Percentiles rank a stretch among this genome's conserved stretches.
phyloP scores from a whole-genome alignment of 2,888 invertebrate genomes.

The Hymenopus coronatus region DNA sequence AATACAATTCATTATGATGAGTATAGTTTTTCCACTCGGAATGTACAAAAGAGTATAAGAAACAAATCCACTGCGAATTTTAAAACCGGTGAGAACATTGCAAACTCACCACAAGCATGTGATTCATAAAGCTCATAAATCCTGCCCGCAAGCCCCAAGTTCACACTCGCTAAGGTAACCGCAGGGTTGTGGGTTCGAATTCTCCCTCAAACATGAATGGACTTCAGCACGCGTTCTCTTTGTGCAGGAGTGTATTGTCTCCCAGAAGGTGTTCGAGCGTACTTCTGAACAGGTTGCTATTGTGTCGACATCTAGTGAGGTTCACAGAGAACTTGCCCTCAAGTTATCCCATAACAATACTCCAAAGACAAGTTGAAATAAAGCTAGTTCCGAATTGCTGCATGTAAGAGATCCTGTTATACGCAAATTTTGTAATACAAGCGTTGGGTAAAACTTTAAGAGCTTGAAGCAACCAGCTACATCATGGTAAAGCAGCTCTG shows the following conservation, averaged over 20 bases:
- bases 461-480: no score
- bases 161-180: neutral
- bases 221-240: neutral
- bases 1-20: no score
- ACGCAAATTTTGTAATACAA: no score
- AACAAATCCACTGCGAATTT: neutral
- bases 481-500: no score
- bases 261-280: neutral
- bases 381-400: no score
- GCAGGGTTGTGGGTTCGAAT: neutral
- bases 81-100: neutral
- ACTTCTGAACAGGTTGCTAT: neutral
- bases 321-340: neutral
- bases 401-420: no score
- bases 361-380: no score
- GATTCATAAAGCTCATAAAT: neutral
- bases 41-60: no score
- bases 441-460: no score
- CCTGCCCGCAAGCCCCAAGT: neutral
- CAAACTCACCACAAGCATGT: neutral
- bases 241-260: neutral
- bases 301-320: neutral
- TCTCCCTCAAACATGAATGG: neutral
- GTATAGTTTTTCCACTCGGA: no score
- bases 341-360: neutral